Base-by-base conservation (phyloP, 92 coral and sea anemone genomes). In the Phenganax marumi region DNA sequence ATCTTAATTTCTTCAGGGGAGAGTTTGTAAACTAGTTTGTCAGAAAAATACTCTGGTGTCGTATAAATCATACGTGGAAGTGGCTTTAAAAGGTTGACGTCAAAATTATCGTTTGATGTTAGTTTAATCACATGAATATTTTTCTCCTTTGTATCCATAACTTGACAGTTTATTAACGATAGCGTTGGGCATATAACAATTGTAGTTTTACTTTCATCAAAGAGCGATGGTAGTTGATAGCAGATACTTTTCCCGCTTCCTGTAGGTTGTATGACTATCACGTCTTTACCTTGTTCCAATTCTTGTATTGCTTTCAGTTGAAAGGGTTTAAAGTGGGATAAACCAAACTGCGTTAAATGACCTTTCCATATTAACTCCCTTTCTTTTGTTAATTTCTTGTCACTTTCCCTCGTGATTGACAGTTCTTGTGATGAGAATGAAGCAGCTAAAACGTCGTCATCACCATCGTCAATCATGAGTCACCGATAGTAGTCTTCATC, bases 21-120 rank as follows among this genome's bases (percentile, higher is more conserved):
- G 8, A 85, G 70, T 51, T 22, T 50, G 14, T 65, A 0, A 50
- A 62, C 46, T 62, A 71, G 70, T 3, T 51, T 64, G 26, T 89
- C 74, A 47, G 50, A 56, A 33, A 86, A 89, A 13, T 89, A 80
- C 75, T 82, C 90, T 12, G 91, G 88, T 21, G 88, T 89, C 74
- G 22, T 86, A 86, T 85, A 50, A 54, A 54, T 54, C 60, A 54
- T 54, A 10, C n/a, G 60, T n/a, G 60, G 60, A n/a, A 54, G 60
- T n/a, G 60, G 10, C n/a, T 54, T 54, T n/a, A 10, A 10, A 47
- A 50, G 53, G 46, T 62, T 16, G 33, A 19, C 52, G 16, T 46
- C 17, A 46, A n/a, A 57, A 23, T 50, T 69, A 55, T 66, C 84
- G 33, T 55, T 66, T 26, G 21, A 54, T 49, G 78, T 63, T 7